A percentile compares a stretch with the other conserved stretches of the same genome.
Evolutionary conservation across 2,113 vertebrate species (phyloP).

Genomic region (Cottus gobio): DNA sequence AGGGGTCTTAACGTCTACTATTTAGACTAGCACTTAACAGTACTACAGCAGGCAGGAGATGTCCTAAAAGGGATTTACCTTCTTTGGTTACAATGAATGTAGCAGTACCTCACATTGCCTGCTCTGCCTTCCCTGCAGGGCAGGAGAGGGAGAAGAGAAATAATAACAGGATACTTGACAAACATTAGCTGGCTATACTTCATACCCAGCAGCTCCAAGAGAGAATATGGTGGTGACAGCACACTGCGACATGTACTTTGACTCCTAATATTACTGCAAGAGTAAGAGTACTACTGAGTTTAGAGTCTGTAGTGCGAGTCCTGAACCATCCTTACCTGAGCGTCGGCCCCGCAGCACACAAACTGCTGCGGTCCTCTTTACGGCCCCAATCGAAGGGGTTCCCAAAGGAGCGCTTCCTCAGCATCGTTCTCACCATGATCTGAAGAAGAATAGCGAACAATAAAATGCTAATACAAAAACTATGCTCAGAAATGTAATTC

Average conservation of each 20-base stretch:
- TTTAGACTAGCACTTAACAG: slow-evolving; percentile 20
- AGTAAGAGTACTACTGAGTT: neutral
- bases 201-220: neutral
- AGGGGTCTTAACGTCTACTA: slow-evolving; percentile 1
- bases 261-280: neutral
- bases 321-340: slow-evolving; percentile 86
- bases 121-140: slow-evolving; percentile 87
- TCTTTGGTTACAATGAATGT: slow-evolving; percentile 85
- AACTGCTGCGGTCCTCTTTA: slow-evolving; percentile 86
- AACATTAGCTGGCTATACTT: neutral
- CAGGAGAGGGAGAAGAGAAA: slow-evolving; percentile 75
- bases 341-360: slow-evolving; percentile 68
- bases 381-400: slow-evolving; percentile 94
- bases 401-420: slow-evolving; percentile 96
- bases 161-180: slow-evolving; percentile 40
- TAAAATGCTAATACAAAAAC: neutral
- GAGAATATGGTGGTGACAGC: neutral
- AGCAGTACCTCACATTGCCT: slow-evolving; percentile 85
- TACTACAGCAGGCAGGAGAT: slow-evolving; percentile 37
- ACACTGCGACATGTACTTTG: neutral
- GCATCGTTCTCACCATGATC: slow-evolving; percentile 98
- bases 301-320: neutral
- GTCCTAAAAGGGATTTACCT: slow-evolving; percentile 83
- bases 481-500: neutral
- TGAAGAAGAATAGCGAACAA: slow-evolving; percentile 57